These are phyloP conservation scores for Drosophila austrosaltans DNA, from an alignment of 2,888 invertebrate species.

Conservation along the genomic window DNA sequence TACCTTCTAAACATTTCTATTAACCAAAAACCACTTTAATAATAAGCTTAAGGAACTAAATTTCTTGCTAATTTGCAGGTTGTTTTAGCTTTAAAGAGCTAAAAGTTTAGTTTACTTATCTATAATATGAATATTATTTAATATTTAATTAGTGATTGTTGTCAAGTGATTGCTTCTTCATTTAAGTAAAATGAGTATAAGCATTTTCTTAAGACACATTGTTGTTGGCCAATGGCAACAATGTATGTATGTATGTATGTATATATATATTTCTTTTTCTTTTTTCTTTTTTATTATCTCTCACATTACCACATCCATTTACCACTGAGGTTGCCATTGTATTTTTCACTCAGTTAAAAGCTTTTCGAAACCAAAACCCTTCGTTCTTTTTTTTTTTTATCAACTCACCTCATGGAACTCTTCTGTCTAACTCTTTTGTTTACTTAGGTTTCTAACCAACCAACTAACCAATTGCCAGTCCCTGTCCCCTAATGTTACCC, in stretches of 20 bases:
- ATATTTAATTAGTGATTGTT: too few relatives aligned
- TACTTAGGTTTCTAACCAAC: constrained; percentile 54
- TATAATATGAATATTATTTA: too few relatives aligned
- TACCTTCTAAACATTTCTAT: neutral
- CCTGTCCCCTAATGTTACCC: constrained; percentile 4
- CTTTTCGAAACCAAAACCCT: constrained; percentile 49
- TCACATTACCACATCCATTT: constrained; percentile 3
- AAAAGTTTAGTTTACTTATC: too few relatives aligned
- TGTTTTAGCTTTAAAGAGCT: too few relatives aligned
- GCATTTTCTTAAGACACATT: neutral
- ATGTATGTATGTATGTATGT: neutral
- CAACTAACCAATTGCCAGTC: constrained; percentile 18
- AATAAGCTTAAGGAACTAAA: too few relatives aligned
- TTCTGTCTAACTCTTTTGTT: constrained; percentile 59
- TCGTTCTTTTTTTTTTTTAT: constrained; percentile 34
- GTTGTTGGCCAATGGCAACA: neutral
- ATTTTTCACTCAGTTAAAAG: constrained; percentile 41
- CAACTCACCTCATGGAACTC: constrained; percentile 45
- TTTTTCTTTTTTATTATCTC: constrained; percentile 3
- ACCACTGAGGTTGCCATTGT: neutral
- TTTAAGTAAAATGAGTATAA: neutral
- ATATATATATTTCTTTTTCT: neutral
- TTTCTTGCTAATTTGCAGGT: too few relatives aligned
- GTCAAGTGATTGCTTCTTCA: too few relatives aligned
- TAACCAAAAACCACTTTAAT: neutral